Percentiles rank a stretch among this genome's conserved stretches.
phyloP scores from a whole-genome alignment of 2,113 vertebrate genomes.

The Diphyllodes magnificus region DNA sequence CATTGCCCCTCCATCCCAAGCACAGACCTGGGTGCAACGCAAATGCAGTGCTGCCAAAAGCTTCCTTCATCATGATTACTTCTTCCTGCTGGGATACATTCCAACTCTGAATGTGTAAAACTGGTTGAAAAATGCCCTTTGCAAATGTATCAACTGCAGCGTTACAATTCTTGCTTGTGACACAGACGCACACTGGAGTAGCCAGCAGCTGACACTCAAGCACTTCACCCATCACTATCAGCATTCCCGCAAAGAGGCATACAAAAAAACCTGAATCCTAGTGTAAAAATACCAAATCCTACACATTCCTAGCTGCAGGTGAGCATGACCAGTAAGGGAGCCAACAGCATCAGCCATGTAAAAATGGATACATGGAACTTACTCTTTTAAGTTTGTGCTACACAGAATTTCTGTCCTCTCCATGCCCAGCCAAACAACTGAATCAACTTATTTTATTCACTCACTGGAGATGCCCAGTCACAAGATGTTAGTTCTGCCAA shows the following conservation, averaged over 20 bases:
- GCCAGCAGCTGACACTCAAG: background rate
- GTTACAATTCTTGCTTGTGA: background rate
- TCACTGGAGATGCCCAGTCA: background rate
- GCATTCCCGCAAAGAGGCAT: background rate
- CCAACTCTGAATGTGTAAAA: background rate
- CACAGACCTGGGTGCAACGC: rapidly evolving
- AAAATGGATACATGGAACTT: background rate
- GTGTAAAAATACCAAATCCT: background rate
- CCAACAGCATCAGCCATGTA: rapidly evolving
- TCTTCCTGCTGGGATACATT: background rate
- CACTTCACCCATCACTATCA: rapidly evolving
- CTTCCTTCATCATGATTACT: background rate
- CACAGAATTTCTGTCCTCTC: background rate
- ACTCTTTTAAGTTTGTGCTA: background rate
- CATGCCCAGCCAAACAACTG: background rate
- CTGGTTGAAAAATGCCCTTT: background rate
- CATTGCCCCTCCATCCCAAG: background rate
- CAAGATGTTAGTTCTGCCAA: background rate
- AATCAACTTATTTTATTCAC: background rate
- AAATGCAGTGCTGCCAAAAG: background rate
- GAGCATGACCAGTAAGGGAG: background rate
- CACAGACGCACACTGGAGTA: rapidly evolving
- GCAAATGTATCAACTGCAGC: background rate
- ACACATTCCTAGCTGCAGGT: background rate
- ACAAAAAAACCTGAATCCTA: background rate